Base-by-base conservation (phyloP, 23 tunicate genomes). In the Trididemnum miniatum region DNA sequence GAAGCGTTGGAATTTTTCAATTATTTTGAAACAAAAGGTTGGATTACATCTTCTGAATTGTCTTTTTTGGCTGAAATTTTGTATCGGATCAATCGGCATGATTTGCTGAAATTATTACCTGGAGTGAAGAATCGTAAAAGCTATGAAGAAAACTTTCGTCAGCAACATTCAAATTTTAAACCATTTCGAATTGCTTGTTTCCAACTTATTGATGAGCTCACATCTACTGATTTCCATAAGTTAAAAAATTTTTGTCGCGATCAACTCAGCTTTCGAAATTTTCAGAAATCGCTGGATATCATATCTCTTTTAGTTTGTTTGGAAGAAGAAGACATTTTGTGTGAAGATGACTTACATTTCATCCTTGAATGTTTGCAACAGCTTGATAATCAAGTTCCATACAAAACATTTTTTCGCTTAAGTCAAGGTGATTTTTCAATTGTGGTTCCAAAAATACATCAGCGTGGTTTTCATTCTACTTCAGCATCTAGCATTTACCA, bases 131-230 rank as follows among this genome's bases (percentile, higher is more conserved):
- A 84, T 59, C 82, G 82, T 1, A 37, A 35, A 37, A 82, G 76
- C 39, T 84, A 84, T 57, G 88, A 84, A 35, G 76, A 54, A 4
- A 84, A 84, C 34, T 84, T 62, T 76, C 32, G 62, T 1, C 15
- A 2, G 18, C 28, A 24, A 3, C 88, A 76, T 37, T 29, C 60
- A 15, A 84, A 84, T 33, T 84, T 84, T 31, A 60, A 63, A 22
- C 63, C 91, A 26, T 87, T 64, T 80, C 44, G 91, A 72, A 31
- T 87, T n/a, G 89, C 84, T 22, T 86, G 89, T 39, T 86, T 86
- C 35, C 71, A 66, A 22, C 57, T 86, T 44, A 33, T 52, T 34
- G 78, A 77, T 37, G 76, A 87, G 31, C 60, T 87, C 18, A 80
- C 85, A 18, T 29, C 27, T 0, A 1, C 51, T 24, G 91, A 87